These are phyloP conservation scores for Ophiodon elongatus DNA, from an alignment of 2,113 vertebrate genomes.

Conservation along the genomic window DNA sequence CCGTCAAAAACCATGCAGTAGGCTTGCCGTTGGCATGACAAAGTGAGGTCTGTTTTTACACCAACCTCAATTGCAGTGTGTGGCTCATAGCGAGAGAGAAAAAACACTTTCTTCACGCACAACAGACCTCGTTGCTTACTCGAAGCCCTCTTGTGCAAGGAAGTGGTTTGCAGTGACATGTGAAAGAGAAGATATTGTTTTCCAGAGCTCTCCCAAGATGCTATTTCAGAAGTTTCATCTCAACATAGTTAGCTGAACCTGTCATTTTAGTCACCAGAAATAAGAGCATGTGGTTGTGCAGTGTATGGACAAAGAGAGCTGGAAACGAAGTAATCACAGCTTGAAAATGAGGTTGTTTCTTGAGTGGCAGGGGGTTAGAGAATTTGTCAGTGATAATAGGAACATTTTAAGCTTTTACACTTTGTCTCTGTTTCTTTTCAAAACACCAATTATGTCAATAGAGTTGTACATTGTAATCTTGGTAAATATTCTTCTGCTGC, in stretches of 20 bases:
- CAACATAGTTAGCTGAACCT: conserved; percentile 75
- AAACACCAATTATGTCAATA: not conserved
- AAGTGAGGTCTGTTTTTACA: conserved; percentile 62
- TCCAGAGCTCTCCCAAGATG: conserved; percentile 61
- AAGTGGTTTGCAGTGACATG: conserved; percentile 73
- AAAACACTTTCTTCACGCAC: conserved; percentile 56
- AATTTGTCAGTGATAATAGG: conserved; percentile 18
- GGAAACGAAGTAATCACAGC: conserved; percentile 58
- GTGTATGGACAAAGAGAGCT: conserved; percentile 59
- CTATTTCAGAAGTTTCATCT: conserved; percentile 78
- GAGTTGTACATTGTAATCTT: not conserved
- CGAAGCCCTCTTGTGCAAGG: conserved; percentile 55
- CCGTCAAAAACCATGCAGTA: conserved; percentile 32
- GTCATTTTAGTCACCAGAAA: conserved; percentile 76
- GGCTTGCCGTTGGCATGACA: conserved; percentile 35
- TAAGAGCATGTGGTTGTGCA: conserved; percentile 60
- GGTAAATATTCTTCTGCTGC: not conserved
- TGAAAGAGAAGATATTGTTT: conserved; percentile 75
- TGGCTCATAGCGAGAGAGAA: conserved; percentile 23
- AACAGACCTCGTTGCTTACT: conserved; percentile 53
- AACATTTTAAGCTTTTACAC: not conserved
- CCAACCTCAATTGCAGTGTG: conserved; percentile 71
- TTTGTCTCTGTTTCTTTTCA: not conserved
- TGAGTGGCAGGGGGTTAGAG: not conserved
- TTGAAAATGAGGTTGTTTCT: conserved; percentile 34